Evolutionary conservation across 2,113 vertebrate species (phyloP).

Genomic region (Macrotis lagotis): DNA sequence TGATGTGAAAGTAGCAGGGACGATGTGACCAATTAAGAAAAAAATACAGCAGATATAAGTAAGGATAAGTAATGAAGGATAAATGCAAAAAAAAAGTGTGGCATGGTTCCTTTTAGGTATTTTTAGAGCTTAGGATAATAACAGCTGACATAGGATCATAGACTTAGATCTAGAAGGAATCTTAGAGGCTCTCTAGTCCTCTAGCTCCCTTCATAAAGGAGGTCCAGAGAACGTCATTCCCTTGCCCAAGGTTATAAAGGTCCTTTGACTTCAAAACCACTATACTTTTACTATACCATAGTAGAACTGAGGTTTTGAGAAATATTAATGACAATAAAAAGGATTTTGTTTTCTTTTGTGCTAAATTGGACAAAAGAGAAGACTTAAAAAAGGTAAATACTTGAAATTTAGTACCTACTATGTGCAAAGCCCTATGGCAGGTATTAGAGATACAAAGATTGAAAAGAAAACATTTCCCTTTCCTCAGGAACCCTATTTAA

Average conservation of each 20-base stretch:
- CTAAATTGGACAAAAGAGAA: background rate
- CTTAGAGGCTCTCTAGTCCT: background rate
- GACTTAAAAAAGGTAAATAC: no score
- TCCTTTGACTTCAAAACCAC: background rate
- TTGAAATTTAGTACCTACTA: background rate
- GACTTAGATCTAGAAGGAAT: background rate
- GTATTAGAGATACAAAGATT: background rate
- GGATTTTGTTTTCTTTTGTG: background rate
- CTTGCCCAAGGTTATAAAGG: background rate
- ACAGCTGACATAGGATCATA: background rate
- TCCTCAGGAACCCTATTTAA: background rate
- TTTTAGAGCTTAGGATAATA: background rate
- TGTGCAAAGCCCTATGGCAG: background rate
- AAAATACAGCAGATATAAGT: background rate
- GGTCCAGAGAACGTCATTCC: background rate
- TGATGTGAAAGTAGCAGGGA: background rate
- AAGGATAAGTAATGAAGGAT: background rate
- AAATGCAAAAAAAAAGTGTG: background rate
- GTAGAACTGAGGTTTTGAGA: background rate
- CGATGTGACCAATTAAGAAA: background rate
- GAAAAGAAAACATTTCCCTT: background rate
- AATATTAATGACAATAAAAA: background rate
- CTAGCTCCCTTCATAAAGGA: background rate
- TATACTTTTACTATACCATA: background rate
- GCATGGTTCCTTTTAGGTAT: background rate